A percentile compares a stretch with the other conserved stretches of the same genome.
phyloP scores from a whole-genome alignment of 2,113 vertebrate species.

The Rhabdomys dilectus region DNA sequence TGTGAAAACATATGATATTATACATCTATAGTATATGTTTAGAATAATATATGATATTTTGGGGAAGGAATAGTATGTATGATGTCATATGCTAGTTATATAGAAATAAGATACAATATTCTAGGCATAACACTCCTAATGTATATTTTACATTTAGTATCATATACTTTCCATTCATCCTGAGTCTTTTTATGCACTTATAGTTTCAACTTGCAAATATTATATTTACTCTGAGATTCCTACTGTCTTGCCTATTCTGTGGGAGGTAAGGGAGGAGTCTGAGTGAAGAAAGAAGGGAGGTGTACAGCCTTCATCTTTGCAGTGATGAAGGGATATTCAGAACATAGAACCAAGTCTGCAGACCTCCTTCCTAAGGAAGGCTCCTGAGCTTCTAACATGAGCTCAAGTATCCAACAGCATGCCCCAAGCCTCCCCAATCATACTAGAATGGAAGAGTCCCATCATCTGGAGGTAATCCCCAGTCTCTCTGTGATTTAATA shows the following conservation, averaged over 20 bases:
- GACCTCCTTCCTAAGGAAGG: neutral
- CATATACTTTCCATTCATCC: neutral
- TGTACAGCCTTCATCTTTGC: rapidly evolving
- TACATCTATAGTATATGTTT: neutral
- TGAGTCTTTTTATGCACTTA: neutral
- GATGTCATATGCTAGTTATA: neutral
- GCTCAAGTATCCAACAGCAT: neutral
- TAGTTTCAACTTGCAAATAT: neutral
- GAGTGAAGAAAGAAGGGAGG: neutral
- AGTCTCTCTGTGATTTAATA: neutral
- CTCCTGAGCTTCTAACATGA: neutral
- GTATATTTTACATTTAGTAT: neutral
- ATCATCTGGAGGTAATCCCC: neutral
- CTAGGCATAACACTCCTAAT: neutral
- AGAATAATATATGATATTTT: neutral
- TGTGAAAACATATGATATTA: neutral
- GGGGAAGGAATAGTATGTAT: neutral
- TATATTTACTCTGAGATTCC: neutral
- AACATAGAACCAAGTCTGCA: rapidly evolving
- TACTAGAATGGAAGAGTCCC: neutral
- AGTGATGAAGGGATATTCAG: neutral
- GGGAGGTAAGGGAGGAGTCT: neutral
- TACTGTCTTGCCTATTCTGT: neutral
- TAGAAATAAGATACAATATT: neutral
- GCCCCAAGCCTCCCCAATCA: neutral